A percentile compares a stretch with the other conserved stretches of the same genome.
phyloP scores from a whole-genome alignment of 2,113 vertebrate species.

The Gnathonemus longibarbis region DNA sequence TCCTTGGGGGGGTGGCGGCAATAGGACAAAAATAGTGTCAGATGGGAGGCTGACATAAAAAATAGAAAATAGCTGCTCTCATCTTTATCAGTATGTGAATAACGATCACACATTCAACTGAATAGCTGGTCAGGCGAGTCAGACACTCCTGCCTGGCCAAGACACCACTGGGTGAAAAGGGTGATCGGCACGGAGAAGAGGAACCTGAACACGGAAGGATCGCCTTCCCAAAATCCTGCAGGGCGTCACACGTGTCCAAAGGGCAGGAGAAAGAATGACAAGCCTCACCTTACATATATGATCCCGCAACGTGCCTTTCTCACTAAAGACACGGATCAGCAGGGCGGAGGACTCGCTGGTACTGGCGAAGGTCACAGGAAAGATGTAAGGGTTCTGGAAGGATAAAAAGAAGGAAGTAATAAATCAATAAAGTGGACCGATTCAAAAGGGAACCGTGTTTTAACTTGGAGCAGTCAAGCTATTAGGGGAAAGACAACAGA shows the following conservation, averaged over 20 bases:
- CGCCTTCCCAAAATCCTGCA: not conserved
- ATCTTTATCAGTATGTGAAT: not conserved
- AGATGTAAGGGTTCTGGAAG: constrained; percentile 77
- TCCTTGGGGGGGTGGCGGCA: not conserved
- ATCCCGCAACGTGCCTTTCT: constrained; percentile 89
- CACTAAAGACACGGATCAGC: constrained; percentile 82
- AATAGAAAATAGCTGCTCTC: not conserved
- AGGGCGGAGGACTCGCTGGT: constrained; percentile 84
- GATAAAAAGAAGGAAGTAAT: constrained; percentile 33
- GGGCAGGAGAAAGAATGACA: not conserved
- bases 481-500: not conserved
- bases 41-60: not conserved
- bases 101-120: not conserved
- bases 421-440: not conserved
- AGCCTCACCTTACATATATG: constrained; percentile 86
- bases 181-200: not conserved
- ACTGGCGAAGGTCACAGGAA: constrained; percentile 79
- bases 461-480: not conserved
- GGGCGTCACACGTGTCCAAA: not conserved
- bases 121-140: not conserved
- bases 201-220: not conserved
- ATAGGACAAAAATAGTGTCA: not conserved
- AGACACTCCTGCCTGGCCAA: not conserved
- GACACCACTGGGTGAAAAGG: not conserved
- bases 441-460: not conserved